Evolutionary conservation across 2,113 vertebrate species (phyloP).

Genomic region (Cinclus cinclus): DNA sequence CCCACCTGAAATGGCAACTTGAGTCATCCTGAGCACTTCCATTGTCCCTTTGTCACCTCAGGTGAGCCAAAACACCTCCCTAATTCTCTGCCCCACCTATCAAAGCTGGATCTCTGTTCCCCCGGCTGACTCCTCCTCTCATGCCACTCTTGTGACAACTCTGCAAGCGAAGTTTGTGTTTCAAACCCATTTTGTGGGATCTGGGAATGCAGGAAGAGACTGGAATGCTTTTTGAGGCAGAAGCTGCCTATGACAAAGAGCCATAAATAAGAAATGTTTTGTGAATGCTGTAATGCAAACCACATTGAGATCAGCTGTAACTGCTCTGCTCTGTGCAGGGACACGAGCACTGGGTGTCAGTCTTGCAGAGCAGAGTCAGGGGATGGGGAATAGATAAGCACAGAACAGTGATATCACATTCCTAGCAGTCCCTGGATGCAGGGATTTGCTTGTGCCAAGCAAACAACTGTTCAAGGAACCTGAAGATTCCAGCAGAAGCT

Average conservation of each 20-base stretch:
- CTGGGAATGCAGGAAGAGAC: not conserved
- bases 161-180: not conserved
- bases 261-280: conserved; percentile 50
- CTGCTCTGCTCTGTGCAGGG: not conserved
- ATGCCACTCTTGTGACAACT: not conserved
- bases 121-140: not conserved
- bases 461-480: not conserved
- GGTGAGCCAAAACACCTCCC: not conserved
- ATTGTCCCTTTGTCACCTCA: not conserved
- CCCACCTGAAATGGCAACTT: not conserved
- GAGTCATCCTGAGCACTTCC: not conserved
- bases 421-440: not conserved
- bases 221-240: not conserved
- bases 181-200: conserved; percentile 21
- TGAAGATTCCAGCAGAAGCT: not conserved
- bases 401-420: not conserved
- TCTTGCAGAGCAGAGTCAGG: not conserved
- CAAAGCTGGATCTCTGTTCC: not conserved
- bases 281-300: conserved; percentile 62
- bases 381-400: not conserved
- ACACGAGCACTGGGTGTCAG: not conserved
- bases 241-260: not conserved
- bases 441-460: not conserved
- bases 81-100: not conserved
- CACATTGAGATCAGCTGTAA: conserved; percentile 1